phyloP scores from a whole-genome alignment of 2,888 invertebrate species.

The Caradrina kadenii region DNA sequence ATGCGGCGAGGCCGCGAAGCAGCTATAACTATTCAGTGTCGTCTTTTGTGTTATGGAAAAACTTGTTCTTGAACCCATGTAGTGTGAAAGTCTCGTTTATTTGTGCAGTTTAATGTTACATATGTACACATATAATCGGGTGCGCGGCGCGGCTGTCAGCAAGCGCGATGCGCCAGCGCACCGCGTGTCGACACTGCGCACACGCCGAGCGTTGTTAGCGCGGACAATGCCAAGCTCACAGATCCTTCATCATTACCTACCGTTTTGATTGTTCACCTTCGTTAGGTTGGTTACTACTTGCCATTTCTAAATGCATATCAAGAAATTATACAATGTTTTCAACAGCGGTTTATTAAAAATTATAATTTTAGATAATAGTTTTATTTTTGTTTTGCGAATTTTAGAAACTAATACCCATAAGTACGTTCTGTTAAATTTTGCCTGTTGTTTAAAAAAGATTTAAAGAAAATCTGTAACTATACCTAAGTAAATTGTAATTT shows the following conservation, averaged over 20 bases:
- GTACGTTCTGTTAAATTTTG: no score
- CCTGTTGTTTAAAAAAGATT: no score
- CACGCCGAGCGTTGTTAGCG: constrained; percentile 78
- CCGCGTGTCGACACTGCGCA: constrained; percentile 66
- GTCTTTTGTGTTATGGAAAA: constrained; percentile 91
- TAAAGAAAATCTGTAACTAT: no score
- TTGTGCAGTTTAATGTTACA: constrained; percentile 91
- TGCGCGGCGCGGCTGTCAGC: constrained; percentile 84
- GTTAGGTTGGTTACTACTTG: constrained; percentile 26
- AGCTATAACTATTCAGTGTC: constrained; percentile 91
- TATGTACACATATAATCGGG: constrained; percentile 90
- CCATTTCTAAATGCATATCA: constrained; percentile 12
- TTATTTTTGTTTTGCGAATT: no score
- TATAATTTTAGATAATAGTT: no score
- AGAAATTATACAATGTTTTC: background rate
- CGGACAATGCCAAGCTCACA: constrained; percentile 78
- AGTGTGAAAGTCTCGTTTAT: constrained; percentile 90
- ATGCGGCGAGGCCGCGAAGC: constrained; percentile 89
- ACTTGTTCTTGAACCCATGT: constrained; percentile 91
- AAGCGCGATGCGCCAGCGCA: constrained; percentile 64
- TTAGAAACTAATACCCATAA: no score
- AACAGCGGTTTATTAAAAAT: no score
- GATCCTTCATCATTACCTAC: constrained; percentile 74
- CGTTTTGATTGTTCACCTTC: constrained; percentile 66
- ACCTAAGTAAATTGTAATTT: no score